These are phyloP conservation scores for Myripristis murdjan DNA, from an alignment of 2,797 vertebrate genomes.

Conservation along the genomic window DNA sequence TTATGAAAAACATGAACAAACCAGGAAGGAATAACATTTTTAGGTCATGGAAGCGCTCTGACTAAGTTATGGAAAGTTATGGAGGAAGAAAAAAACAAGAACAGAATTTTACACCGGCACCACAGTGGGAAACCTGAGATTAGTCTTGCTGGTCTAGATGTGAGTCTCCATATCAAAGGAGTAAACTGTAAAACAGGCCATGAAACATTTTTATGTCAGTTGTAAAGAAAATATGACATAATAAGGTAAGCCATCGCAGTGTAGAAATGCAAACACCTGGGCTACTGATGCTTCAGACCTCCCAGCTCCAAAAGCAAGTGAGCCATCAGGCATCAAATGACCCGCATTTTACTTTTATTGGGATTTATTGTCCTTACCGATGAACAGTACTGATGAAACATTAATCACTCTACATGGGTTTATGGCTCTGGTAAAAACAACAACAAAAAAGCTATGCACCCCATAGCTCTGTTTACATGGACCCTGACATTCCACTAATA, in stretches of 20 bases:
- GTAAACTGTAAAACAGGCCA: conserved; percentile 53
- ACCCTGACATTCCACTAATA: no score
- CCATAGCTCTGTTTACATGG: no score
- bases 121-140: neutral
- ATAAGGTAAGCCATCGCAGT: conserved; percentile 26
- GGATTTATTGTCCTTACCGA: conserved; percentile 3
- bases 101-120: conserved; percentile 27
- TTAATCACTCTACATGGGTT: no score
- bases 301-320: neutral
- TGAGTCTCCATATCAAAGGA: conserved; percentile 43
- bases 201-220: conserved; percentile 38
- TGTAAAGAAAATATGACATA: conserved; percentile 53
- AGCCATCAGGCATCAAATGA: neutral
- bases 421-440: no score
- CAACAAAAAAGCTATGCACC: no score
- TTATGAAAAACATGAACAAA: conserved; percentile 46
- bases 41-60: conserved; percentile 36
- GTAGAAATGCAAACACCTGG: neutral
- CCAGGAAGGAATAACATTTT: conserved; percentile 33
- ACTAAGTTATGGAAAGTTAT: conserved; percentile 55
- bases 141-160: conserved; percentile 15
- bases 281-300: conserved; percentile 1
- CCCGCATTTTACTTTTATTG: neutral
- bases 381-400: neutral
- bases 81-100: no score